Conservation (phyloP, 1,140 invertebrate genomes). For the Mya arenaria region DNA sequence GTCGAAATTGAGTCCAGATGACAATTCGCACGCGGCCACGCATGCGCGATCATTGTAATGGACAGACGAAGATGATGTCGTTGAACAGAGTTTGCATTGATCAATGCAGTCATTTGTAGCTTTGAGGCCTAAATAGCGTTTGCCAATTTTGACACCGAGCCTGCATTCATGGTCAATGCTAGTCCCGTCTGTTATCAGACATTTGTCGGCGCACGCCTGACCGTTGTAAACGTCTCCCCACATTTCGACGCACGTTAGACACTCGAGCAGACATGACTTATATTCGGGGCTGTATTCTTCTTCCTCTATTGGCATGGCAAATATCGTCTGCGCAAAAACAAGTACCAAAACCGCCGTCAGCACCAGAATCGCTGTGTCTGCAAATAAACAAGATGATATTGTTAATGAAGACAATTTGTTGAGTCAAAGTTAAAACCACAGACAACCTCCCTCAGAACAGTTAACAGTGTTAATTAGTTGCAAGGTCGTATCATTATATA, state of each 20-base stretch:
- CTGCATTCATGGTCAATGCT: neutral
- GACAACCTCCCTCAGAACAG: no score
- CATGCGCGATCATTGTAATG: neutral
- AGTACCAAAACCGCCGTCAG: neutral
- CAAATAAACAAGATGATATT: no score
- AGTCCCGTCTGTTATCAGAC: neutral
- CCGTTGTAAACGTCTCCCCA: neutral
- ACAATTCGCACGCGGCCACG: neutral
- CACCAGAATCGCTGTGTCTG: neutral
- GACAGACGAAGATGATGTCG: neutral
- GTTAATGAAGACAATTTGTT: no score
- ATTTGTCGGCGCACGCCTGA: neutral
- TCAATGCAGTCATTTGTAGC: neutral
- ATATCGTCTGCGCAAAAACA: neutral
- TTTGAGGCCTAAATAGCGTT: neutral
- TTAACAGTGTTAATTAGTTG: no score
- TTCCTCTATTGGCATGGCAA: neutral
- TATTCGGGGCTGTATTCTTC: neutral
- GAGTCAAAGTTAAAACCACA: no score
- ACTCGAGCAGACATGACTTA: neutral
- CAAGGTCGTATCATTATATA: no score
- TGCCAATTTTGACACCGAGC: neutral
- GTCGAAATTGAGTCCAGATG: neutral
- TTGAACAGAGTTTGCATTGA: neutral
- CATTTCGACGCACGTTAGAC: neutral